These are phyloP conservation scores for Phymatocera aterrima DNA, from an alignment of 2,888 invertebrate species.

Conservation along the genomic window DNA sequence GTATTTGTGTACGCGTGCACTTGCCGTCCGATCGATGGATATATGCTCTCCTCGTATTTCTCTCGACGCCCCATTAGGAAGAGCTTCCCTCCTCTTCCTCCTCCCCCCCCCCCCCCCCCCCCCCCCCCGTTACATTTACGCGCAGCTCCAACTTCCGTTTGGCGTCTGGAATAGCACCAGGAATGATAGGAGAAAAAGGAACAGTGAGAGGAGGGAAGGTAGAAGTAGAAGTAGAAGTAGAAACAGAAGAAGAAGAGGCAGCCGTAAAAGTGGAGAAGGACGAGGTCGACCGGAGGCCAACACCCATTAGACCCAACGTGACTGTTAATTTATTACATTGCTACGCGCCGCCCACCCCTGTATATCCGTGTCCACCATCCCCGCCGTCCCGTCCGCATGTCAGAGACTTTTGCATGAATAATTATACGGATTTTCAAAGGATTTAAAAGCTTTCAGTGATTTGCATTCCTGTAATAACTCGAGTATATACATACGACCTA, in stretches of 20 bases:
- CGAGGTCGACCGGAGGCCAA: slow-evolving; percentile 35
- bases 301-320: slow-evolving; percentile 39
- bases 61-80: slow-evolving; percentile 19
- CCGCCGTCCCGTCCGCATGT: background rate
- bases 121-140: slow-evolving; percentile 37
- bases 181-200: background rate
- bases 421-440: slow-evolving; percentile 21
- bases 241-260: background rate
- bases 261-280: slow-evolving; percentile 1
- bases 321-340: slow-evolving; percentile 30
- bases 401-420: slow-evolving; percentile 24
- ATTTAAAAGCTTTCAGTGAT: slow-evolving; percentile 32
- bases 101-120: no score
- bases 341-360: slow-evolving; percentile 15
- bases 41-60: slow-evolving; percentile 16
- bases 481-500: background rate
- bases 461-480: background rate
- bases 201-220: background rate
- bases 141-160: slow-evolving; percentile 34
- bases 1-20: background rate
- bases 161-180: slow-evolving; percentile 10
- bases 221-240: background rate
- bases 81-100: no score
- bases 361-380: background rate
- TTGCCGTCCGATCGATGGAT: slow-evolving; percentile 18